Base-by-base conservation (phyloP, 2,888 invertebrate genomes). In the Hipparchia sbordonii region DNA sequence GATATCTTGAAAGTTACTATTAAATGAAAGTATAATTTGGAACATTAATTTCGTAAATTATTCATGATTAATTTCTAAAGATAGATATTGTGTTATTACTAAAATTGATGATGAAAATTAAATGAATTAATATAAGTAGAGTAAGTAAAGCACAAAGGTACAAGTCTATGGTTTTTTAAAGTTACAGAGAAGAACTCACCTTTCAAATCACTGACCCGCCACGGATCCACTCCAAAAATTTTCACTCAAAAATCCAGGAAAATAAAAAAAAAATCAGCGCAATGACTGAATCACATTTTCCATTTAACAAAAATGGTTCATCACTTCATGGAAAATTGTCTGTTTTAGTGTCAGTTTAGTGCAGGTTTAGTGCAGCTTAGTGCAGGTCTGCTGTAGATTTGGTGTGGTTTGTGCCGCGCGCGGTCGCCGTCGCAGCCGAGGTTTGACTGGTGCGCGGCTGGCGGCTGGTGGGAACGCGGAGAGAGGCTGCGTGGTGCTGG, bases 221-320 rank as follows among this genome's bases (percentile, higher is more conserved):
- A 75, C 67, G 46, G 76, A 70, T 76, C 77, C 79, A 78, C 79
- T 68, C 65, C 61, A 66, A 33, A 67, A 66, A 39, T 51, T 8
- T 65, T 76, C 77, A 77, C 78, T 77, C 76, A 72, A 71, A 79
- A 77, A 79, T 82, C 78, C 79, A 80, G 84, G 84, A 71, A 72
- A 71, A 54, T 56, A 67, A 62, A 69, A 39, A 39, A 70, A 72
- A 65, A 70, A 66, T 75, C 73, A 72, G 62, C 84, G 85, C 71
- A 69, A 71, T 83, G 91, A 90, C 87, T 88, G 91, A 91, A 91
- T 90, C 91, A 92, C 92, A 92, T 92, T 92, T 92, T 92, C 88
- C 86, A 79, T 85, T 80, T 79, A 84, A 85, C 84, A 90, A 92
- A 92, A 91, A 92, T 92, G 91, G 90, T 89, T 90, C 92, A 90